Evolutionary conservation across 2,888 invertebrate genomes (phyloP).

Genomic region (Drosophila kambysellisi): DNA sequence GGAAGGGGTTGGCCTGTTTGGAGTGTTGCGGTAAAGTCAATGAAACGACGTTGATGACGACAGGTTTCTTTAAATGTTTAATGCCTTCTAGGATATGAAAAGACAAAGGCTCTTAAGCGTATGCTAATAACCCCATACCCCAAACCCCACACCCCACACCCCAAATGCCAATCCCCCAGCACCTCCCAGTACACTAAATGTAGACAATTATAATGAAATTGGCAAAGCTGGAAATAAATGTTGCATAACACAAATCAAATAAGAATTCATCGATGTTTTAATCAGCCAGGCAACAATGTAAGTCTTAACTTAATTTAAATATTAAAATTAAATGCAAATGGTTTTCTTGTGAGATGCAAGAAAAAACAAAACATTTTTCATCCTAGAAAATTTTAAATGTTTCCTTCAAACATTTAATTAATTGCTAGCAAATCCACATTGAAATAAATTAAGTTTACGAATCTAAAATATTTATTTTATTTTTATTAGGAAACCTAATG

Average conservation of each 20-base stretch:
- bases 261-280: not conserved
- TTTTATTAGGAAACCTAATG: not conserved
- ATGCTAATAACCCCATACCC: constrained; percentile 34
- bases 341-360: not conserved
- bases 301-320: not conserved
- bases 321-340: not conserved
- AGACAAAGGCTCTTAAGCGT: constrained; percentile 70
- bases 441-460: not conserved
- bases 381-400: not conserved
- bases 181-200: not conserved
- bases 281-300: not conserved
- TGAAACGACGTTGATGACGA: constrained; percentile 73
- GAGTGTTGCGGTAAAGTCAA: constrained; percentile 78
- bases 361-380: not conserved
- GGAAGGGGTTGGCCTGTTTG: constrained; percentile 37
- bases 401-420: not conserved
- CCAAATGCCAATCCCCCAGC: not conserved
- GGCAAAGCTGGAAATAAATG: constrained; percentile 24
- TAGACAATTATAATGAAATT: constrained; percentile 27
- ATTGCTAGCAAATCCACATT: not conserved
- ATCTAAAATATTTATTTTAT: not conserved
- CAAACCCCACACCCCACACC: not conserved
- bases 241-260: constrained; percentile 4
- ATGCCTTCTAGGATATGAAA: constrained; percentile 51
- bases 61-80: constrained; percentile 77